These are phyloP conservation scores for Aporophyla lueneburgensis DNA, from an alignment of 2,888 invertebrate species.

Conservation along the genomic window DNA sequence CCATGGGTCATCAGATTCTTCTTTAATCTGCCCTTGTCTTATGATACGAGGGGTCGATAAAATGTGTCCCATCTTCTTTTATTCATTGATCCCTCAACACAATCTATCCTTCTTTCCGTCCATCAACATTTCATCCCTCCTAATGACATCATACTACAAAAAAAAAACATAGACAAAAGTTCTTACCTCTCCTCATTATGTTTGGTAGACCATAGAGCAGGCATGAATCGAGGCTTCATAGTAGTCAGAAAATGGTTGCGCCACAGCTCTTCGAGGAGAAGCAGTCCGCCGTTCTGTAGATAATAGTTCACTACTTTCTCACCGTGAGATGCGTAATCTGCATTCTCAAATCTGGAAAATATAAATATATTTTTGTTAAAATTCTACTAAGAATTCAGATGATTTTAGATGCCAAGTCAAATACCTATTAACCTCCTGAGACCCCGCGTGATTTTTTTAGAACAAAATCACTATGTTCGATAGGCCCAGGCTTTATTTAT, in stretches of 20 bases:
- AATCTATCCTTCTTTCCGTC: background rate
- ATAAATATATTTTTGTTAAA: background rate
- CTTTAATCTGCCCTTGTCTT: no score
- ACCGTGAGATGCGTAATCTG: constrained; percentile 90
- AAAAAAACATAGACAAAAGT: background rate
- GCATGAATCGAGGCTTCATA: constrained; percentile 94
- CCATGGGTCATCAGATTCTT: no score
- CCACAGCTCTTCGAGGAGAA: constrained; percentile 94
- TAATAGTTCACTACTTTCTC: constrained; percentile 91
- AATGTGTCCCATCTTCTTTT: background rate
- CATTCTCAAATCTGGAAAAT: constrained; percentile 82
- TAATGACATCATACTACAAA: background rate
- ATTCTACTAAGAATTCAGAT: background rate
- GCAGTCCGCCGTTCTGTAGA: constrained; percentile 88
- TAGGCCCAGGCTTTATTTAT: no score
- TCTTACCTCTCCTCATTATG: constrained; percentile 92
- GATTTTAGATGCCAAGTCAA: background rate
- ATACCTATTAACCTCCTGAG: no score
- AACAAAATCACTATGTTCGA: no score
- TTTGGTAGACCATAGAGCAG: constrained; percentile 94
- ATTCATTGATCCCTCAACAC: background rate
- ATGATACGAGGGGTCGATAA: no score
- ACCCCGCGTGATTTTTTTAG: no score
- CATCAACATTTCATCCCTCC: background rate
- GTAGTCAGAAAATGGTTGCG: constrained; percentile 93